phyloP scores from a whole-genome alignment of 2,888 invertebrate species.

The Cantharis flavilabris region DNA sequence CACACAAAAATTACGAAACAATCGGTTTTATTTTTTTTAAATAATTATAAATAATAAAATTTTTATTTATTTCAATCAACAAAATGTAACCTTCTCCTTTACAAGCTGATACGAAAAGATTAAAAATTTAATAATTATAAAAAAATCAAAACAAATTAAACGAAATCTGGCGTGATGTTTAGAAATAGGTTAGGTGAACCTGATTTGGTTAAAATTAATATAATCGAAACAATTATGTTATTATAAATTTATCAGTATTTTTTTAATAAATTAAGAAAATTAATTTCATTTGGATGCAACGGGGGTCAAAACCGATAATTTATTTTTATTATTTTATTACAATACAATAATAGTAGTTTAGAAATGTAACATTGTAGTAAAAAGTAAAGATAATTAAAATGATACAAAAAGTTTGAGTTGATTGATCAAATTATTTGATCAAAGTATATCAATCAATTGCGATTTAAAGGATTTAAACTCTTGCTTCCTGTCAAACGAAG shows the following conservation, averaged over 20 bases:
- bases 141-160: neutral
- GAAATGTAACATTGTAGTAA: neutral
- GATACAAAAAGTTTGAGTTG: too few species aligned
- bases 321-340: neutral
- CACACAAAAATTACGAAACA: neutral
- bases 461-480: neutral
- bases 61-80: neutral
- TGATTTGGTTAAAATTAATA: neutral
- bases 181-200: neutral
- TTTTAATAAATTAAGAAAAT: neutral
- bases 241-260: neutral
- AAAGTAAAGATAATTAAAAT: neutral
- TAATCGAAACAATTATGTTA: neutral
- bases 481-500: neutral
- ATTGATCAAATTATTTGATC: neutral
- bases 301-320: neutral
- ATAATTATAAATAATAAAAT: neutral
- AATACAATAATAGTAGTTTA: too few species aligned
- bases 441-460: neutral
- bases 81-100: neutral
- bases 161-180: neutral
- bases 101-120: neutral
- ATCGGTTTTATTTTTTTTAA: neutral
- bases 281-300: neutral
- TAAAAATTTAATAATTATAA: neutral